phyloP scores from a whole-genome alignment of 2,113 vertebrate genomes.

The Carettochelys insculpta region DNA sequence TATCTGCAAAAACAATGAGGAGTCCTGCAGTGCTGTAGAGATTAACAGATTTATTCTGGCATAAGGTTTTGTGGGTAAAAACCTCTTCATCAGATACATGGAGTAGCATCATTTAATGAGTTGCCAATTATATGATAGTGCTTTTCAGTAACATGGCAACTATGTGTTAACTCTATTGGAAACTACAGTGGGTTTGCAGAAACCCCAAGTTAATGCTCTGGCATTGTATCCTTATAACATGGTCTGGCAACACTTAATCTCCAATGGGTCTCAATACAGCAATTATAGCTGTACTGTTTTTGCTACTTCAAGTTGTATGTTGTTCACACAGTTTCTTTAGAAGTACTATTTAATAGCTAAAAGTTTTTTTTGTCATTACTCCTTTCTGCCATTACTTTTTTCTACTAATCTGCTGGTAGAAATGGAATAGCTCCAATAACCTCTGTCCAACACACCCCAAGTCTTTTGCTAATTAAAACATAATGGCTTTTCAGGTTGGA shows the following conservation, averaged over 20 bases:
- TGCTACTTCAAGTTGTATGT: neutral
- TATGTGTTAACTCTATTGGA: neutral
- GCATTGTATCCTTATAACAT: neutral
- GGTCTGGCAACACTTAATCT: neutral
- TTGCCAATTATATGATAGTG: neutral
- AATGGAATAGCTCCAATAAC: neutral
- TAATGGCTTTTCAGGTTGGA: neutral
- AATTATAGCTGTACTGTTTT: neutral
- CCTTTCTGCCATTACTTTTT: neutral
- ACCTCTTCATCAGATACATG: no score
- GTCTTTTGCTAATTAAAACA: neutral
- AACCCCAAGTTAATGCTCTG: neutral
- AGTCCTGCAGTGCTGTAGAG: no score
- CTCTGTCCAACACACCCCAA: neutral
- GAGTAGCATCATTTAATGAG: neutral
- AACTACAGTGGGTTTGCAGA: neutral
- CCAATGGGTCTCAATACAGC: neutral
- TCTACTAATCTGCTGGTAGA: neutral
- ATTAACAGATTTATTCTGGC: no score
- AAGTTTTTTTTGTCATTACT: neutral
- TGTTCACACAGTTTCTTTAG: neutral
- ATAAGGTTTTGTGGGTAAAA: no score
- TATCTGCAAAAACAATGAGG: no score
- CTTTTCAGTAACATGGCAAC: neutral
- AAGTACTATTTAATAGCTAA: neutral